Conservation (phyloP, 2,113 vertebrate species). For the Excalfactoria chinensis region DNA sequence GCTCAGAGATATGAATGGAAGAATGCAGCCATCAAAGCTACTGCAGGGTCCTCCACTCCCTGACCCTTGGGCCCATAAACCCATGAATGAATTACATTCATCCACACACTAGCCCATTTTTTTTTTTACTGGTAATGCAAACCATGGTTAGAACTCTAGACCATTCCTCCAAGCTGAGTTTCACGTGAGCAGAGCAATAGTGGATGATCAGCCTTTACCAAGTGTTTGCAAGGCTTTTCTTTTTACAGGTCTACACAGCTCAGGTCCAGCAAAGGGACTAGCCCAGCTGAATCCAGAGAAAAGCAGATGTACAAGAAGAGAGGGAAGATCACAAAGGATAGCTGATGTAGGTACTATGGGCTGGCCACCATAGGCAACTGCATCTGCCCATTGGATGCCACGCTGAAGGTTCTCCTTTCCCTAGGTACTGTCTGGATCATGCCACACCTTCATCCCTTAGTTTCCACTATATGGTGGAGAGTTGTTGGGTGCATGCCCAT, state of each 20-base stretch:
- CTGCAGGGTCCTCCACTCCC: not conserved
- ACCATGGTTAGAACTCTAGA: not conserved
- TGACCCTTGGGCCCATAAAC: slow-evolving; percentile 17
- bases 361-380: not conserved
- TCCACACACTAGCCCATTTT: not conserved
- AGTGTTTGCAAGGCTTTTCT: not conserved
- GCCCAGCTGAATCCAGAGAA: fast-evolving
- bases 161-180: not conserved
- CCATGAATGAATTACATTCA: not conserved
- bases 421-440: fast-evolving
- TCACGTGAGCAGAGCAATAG: not conserved
- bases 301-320: not conserved
- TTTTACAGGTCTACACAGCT: not conserved
- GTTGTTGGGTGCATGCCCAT: not conserved
- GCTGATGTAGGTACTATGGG: not conserved
- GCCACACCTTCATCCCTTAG: fast-evolving
- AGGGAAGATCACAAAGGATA: not conserved
- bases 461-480: not conserved
- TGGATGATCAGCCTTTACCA: not conserved
- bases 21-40: slow-evolving; percentile 35
- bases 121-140: not conserved
- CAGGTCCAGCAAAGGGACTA: not conserved
- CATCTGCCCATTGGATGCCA: not conserved
- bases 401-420: not conserved
- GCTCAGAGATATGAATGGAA: slow-evolving; percentile 38